Conservation (phyloP, 1,140 invertebrate genomes). For the Carcinoscorpius rotundicauda region DNA sequence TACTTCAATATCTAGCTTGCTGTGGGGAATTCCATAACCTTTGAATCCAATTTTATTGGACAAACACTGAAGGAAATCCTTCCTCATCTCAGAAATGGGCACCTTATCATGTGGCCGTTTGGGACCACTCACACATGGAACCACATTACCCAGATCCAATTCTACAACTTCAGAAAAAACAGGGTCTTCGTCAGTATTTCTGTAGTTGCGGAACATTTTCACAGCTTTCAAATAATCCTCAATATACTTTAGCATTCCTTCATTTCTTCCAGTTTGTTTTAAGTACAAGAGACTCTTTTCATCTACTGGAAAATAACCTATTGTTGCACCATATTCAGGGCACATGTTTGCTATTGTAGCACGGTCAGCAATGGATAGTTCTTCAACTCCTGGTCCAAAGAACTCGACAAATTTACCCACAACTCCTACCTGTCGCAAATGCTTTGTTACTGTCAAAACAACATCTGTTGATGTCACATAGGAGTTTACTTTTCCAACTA, state of each 20-base stretch:
- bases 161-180: conserved; percentile 75
- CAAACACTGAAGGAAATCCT: conserved; percentile 75
- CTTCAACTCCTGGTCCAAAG: conserved; percentile 80
- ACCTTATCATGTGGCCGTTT: conserved; percentile 95
- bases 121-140: conserved; percentile 89
- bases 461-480: conserved; percentile 94
- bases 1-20: conserved; percentile 49
- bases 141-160: conserved; percentile 76
- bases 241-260: conserved; percentile 67
- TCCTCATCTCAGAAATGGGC: conserved; percentile 75
- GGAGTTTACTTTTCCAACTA: conserved; percentile 63
- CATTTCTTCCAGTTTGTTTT: conserved; percentile 71
- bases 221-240: conserved; percentile 69
- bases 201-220: conserved; percentile 74
- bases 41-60: conserved; percentile 92
- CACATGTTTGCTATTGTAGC: conserved; percentile 79
- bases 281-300: conserved; percentile 70
- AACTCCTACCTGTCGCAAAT: conserved; percentile 83
- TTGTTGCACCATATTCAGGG: conserved; percentile 86
- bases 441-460: conserved; percentile 94
- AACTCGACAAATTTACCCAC: conserved; percentile 99
- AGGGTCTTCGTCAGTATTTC: conserved; percentile 62
- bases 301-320: conserved; percentile 93
- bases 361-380: conserved; percentile 86
- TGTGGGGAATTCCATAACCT: conserved; percentile 68